phyloP scores from a whole-genome alignment of 2,888 invertebrate species.

The Stictocephala bisonia region DNA sequence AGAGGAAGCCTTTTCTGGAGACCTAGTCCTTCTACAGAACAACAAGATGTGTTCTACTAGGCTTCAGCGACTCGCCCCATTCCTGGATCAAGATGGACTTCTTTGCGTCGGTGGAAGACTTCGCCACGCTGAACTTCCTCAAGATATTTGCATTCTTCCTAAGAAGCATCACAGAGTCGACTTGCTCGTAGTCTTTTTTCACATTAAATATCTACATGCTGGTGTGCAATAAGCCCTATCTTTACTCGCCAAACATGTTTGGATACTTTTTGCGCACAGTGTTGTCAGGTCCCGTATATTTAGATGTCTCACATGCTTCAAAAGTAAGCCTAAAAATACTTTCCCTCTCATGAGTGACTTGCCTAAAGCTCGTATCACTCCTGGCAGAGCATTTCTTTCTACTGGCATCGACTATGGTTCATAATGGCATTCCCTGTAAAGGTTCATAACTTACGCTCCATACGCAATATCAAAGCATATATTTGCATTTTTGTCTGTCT shows the following conservation, averaged over 20 bases:
- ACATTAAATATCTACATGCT: neutral
- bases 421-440: constrained; percentile 36
- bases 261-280: neutral
- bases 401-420: constrained; percentile 28
- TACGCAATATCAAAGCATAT: constrained; percentile 50
- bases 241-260: neutral
- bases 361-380: constrained; percentile 18
- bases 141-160: neutral
- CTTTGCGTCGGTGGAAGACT: neutral
- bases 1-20: too few relatives aligned
- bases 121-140: neutral
- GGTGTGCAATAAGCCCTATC: neutral
- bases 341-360: constrained; percentile 33
- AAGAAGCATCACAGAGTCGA: neutral
- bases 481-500: constrained; percentile 59
- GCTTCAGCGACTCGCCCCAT: too few relatives aligned
- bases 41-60: too few relatives aligned
- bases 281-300: neutral
- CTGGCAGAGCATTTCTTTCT: constrained; percentile 11
- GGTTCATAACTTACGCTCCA: too few relatives aligned
- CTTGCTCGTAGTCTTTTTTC: neutral
- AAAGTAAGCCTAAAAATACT: neutral
- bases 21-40: too few relatives aligned
- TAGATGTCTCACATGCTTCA: neutral
- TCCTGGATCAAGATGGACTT: neutral